Percentiles rank a stretch among this genome's conserved stretches.
These are phyloP conservation scores for Meloidogyne floridensis DNA, from an alignment of 1,140 invertebrate genomes.

Conservation along the genomic window DNA sequence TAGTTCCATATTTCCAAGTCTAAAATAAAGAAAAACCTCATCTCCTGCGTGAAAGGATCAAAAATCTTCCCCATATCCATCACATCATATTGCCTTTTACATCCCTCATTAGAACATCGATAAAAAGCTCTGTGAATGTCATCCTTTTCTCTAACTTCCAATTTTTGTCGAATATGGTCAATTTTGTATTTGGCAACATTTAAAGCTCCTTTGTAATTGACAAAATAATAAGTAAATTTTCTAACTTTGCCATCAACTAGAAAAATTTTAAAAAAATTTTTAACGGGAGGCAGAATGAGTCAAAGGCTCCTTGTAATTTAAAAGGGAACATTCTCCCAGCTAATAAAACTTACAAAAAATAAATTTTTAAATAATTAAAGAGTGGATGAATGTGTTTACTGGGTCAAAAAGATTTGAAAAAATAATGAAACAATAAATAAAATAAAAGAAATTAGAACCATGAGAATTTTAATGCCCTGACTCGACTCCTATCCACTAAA, in stretches of 20 bases:
- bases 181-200: slow-evolving; percentile 60
- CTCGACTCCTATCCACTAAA: too few relatives aligned
- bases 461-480: too few relatives aligned
- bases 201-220: slow-evolving; percentile 57
- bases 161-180: slow-evolving; percentile 58
- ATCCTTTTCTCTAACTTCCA: slow-evolving; percentile 53
- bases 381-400: too few relatives aligned
- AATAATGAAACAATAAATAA: too few relatives aligned
- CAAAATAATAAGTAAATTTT: slow-evolving; percentile 56
- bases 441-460: too few relatives aligned
- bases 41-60: slow-evolving; percentile 42
- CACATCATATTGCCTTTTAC: slow-evolving; percentile 47
- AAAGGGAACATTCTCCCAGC: too few relatives aligned
- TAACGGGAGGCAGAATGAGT: not conserved
- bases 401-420: too few relatives aligned
- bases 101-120: slow-evolving; percentile 41
- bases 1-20: too few relatives aligned
- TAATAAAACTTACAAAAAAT: too few relatives aligned
- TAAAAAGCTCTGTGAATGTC: slow-evolving; percentile 48
- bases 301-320: too few relatives aligned
- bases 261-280: not conserved
- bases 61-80: slow-evolving; percentile 55
- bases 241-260: slow-evolving; percentile 43
- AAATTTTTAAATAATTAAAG: too few relatives aligned
- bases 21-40: slow-evolving; percentile 39